These are phyloP conservation scores for Eristalis tenax DNA, from an alignment of 2,888 invertebrate species.

Conservation along the genomic window DNA sequence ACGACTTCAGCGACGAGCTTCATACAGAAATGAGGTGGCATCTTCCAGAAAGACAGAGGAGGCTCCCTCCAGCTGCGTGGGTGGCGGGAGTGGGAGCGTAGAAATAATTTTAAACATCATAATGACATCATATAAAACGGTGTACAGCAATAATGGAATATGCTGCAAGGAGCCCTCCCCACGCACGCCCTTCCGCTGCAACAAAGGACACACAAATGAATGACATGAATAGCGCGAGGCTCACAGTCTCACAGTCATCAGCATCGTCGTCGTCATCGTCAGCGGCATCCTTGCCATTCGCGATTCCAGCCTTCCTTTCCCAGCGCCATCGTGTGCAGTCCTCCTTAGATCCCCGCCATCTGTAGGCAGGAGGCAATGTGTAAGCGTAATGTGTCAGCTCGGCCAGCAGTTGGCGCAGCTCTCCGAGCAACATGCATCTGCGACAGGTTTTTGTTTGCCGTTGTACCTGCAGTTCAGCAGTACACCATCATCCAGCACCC, in stretches of 20 bases:
- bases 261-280: constrained; percentile 12
- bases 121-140: constrained; percentile 71
- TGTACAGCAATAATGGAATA: constrained; percentile 68
- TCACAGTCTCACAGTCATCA: constrained; percentile 51
- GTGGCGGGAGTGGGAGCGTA: not conserved
- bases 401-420: constrained; percentile 32
- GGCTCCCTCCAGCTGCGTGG: not conserved
- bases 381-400: constrained; percentile 64
- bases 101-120: constrained; percentile 66
- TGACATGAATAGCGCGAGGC: constrained; percentile 69
- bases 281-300: not conserved
- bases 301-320: not conserved
- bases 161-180: constrained; percentile 51
- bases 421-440: constrained; percentile 58
- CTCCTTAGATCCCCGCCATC: constrained; percentile 2
- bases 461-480: constrained; percentile 54
- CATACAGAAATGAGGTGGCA: constrained; percentile 41
- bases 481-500: constrained; percentile 32
- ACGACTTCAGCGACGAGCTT: constrained; percentile 27
- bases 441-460: constrained; percentile 51
- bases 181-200: constrained; percentile 32
- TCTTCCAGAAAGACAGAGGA: constrained; percentile 26
- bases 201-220: constrained; percentile 69
- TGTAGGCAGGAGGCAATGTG: constrained; percentile 50
- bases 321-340: constrained; percentile 17